Evolutionary conservation across 2,797 vertebrate genomes (phyloP), one percentile per base, ranked within the genome.

Genomic region (Presbytis comata): DNA sequence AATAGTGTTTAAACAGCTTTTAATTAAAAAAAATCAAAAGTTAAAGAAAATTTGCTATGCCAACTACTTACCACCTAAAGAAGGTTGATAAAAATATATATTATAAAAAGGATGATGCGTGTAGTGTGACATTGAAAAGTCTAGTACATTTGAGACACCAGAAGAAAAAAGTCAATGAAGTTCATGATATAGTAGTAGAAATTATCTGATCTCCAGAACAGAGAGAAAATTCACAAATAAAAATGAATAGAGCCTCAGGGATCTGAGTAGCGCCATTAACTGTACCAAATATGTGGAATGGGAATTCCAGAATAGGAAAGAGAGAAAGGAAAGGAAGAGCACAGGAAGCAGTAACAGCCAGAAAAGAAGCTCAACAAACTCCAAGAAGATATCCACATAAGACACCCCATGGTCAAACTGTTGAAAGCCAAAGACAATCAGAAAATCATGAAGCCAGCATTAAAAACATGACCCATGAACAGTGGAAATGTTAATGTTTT

Each of bases 291-390:
- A 9, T 6, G 28, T 41, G 14, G 5, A 4, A 41, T 30, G 21
- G 33, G 22, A 57, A 41, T 64, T 28, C 28, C 50, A n/a, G 72
- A 11, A 12, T 4, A 70, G 44, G 1, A 36, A 9, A 30, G 36
- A 50, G 64, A 70, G 6, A 17, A 64, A 22, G 17, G 36, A 36
- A 13, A 14, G 17, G 33, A 24, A 39, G 30, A 6, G 14, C 3
- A 11, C 1, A 1, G 12, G 22, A 36, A 75, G 14, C 10, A 50
- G 8, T 16, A 14, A 41, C 5, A 41, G 41, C 41, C 41, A 41
- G 13, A 41, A 46, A 67, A 21, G 17, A 11, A 30, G 0, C 1
- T 28, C 9, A 30, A 17, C 8, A 1, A 1, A 0, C 1, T 26
- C 50, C 11, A 12, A 33, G 6, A 6, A 11, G 9, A 64, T 46